A percentile compares a stretch with the other conserved stretches of the same genome.
Conservation (phyloP, 1,140 invertebrate genomes). For the Melitaea cinxia region DNA sequence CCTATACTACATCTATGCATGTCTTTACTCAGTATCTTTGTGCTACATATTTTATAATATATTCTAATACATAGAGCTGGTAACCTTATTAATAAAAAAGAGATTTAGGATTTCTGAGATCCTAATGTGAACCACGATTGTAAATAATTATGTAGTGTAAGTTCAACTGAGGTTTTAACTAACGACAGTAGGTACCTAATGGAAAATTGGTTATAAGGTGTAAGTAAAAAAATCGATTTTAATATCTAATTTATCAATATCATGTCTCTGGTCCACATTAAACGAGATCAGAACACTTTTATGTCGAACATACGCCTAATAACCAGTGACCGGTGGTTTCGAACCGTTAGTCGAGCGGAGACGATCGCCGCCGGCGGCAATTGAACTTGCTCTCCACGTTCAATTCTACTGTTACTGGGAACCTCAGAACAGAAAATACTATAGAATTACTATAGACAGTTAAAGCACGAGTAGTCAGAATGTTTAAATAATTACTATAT, state of each 20-base stretch:
- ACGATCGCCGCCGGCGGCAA: slow-evolving; percentile 39
- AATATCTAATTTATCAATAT: neutral
- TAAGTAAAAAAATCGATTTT: neutral
- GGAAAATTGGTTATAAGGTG: no score
- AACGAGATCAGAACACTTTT: slow-evolving; percentile 25
- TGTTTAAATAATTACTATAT: no score
- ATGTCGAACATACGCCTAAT: slow-evolving; percentile 23
- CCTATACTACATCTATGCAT: no score
- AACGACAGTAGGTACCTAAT: neutral
- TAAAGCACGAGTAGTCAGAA: neutral
- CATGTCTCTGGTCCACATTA: slow-evolving; percentile 9
- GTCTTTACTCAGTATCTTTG: no score
- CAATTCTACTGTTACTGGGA: slow-evolving; percentile 40
- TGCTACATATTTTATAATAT: no score
- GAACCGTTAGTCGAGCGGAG: slow-evolving; percentile 58
- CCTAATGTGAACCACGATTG: no score
- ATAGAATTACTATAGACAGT: neutral
- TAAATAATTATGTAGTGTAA: no score
- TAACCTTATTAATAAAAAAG: no score
- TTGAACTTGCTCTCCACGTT: slow-evolving; percentile 48
- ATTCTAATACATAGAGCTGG: no score
- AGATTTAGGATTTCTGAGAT: no score
- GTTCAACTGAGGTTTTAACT: no score
- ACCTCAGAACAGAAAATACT: neutral
- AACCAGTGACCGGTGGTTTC: slow-evolving; percentile 17